Evolutionary conservation across 2,113 vertebrate genomes (phyloP).

Genomic region (Gallinago media): DNA sequence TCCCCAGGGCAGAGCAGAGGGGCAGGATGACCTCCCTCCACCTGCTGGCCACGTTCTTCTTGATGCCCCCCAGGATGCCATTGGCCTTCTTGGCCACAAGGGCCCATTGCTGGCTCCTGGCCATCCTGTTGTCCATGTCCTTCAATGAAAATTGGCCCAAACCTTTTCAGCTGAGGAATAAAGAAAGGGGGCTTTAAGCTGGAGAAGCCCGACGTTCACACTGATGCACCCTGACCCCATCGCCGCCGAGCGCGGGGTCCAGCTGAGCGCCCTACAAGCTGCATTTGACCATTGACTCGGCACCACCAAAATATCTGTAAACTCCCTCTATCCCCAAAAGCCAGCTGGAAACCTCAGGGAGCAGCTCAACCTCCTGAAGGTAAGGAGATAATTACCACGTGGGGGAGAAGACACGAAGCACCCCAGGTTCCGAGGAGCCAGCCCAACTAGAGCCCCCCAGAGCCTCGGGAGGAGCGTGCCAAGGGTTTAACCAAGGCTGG

Average conservation of each 20-base stretch:
- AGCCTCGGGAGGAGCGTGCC: not conserved
- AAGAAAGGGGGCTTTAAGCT: not conserved
- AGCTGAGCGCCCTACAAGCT: not conserved
- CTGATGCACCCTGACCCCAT: not conserved
- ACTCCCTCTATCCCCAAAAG: not conserved
- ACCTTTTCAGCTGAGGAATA: not conserved
- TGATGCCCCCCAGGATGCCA: too few species aligned
- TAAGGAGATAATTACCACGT: not conserved
- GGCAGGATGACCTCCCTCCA: too few species aligned
- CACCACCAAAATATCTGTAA: not conserved
- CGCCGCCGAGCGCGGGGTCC: fast-evolving
- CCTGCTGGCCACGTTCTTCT: too few species aligned
- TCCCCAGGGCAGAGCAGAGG: too few species aligned
- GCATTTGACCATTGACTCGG: fast-evolving
- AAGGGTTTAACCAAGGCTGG: slow-evolving; percentile 3
- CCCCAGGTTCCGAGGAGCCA: not conserved
- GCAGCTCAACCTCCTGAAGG: not conserved
- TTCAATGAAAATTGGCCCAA: not conserved
- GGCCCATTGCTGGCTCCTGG: too few species aligned
- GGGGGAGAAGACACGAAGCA: not conserved
- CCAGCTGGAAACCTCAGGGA: not conserved
- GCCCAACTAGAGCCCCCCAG: not conserved
- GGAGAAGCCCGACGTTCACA: not conserved
- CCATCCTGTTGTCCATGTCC: too few species aligned
- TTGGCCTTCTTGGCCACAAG: too few species aligned